Base-by-base conservation (phyloP, 2,888 invertebrate species). In the Xanthia icteritia region DNA sequence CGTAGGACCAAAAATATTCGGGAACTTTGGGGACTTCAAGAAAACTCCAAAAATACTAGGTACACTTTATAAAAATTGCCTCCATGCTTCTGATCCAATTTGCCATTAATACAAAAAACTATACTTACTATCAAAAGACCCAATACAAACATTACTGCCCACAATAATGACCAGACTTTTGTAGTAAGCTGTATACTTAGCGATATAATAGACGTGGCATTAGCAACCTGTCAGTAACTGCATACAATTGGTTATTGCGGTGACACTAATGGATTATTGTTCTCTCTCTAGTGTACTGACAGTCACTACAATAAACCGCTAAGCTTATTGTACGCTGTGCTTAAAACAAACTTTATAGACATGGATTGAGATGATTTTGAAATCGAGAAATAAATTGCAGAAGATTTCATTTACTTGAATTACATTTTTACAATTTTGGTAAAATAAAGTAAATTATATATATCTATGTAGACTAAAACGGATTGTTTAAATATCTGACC, bases 191-290 rank as follows among this genome's bases (percentile, higher is more conserved):
- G 17, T 36, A 75, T 64, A 77, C 61, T 81, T 65, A 77, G 78
- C 45, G 36, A 20, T 56, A 70, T 63, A 74, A 82, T 80, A 74
- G 74, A 36, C 42, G 39, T 15, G 27, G 66, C 74, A 80, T 80
- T 84, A 82, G 51, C 75, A 6, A 70, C 66, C 61, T 84, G 69
- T 84, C 81, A 84, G 54, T 75, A 63, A 75, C 58, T 82, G 75
- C 81, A 75, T 67, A 80, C 75, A 74, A 82, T 74, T 80, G 85
- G 75, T 71, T 74, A 81, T 63, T 84, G 85, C 67, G 69, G 81
- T 58, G 81, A 75, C 81, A 71, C 63, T 81, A 82, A 84, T 81
- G 51, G 67, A 36, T 67, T 71, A 82, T 84, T 82, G 82, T 82
- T 75, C 66, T 79, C 58, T 42, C 27, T 51, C 42, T 67, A 45